Evolutionary conservation across 2,888 invertebrate species (phyloP), one percentile per base, ranked within the genome.

Genomic region (Caradrina clavipalpis): DNA sequence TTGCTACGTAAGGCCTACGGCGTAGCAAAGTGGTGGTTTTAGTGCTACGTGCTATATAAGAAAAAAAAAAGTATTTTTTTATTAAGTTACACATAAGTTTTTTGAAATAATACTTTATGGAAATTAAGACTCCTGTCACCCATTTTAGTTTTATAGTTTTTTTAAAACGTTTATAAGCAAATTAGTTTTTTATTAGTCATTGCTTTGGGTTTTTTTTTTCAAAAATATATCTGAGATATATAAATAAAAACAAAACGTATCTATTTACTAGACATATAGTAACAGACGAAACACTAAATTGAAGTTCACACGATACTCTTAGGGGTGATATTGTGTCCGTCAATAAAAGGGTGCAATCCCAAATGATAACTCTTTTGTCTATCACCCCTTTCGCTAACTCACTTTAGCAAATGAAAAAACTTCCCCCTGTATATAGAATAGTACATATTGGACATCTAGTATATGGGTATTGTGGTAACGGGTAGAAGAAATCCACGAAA

Each of bases 321-420:
- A 73, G 69, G 73, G 78, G 65, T 58, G 68, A 63, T 71, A 35
- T 50, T 50, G 54, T 35, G 67, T 59, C 66, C 67, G 55, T 83
- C 82, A 87, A 84, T 85, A 82, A 86, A 88, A 85, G 90, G 90
- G 83, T 83, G 86, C 80, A 80, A 78, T 78, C 73, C 80, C 65
- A 78, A 76, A 79, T 80, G 77, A 83, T 77, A 81, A 74, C 84
- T 82, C 88, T 87, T 88, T 90, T 90, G 87, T 87, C 35, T 21
- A 50, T 68, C 82, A 88, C 85, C 90, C 91, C 89, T 88, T 89
- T 88, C 67, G 79, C 84, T 47, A 76, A 83, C 88, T 90, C 90
- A 89, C 82, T 77, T 80, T 71, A 59, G 69, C 68, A 78, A 82
- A 86, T 88, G 86, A 86, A 87, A 88, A 88, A 87, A 80, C 58